Percentiles rank a stretch among this genome's conserved stretches.
Evolutionary conservation across 2,113 vertebrate genomes (phyloP).

Genomic region (Numenius arquata): DNA sequence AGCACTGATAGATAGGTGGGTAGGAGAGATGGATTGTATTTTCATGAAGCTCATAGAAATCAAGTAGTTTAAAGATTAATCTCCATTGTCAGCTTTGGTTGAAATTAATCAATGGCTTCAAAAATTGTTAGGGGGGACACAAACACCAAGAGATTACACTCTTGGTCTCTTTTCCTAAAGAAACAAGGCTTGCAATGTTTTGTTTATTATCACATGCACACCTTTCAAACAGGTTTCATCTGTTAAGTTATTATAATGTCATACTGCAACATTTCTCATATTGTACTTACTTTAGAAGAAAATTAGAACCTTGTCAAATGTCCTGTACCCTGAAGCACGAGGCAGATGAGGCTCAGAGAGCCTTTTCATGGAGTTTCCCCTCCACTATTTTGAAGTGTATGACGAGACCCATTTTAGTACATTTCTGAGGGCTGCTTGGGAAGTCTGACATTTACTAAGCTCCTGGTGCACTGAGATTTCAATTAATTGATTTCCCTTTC

Average conservation of each 20-base stretch:
- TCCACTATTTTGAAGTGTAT: neutral
- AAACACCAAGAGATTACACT: neutral
- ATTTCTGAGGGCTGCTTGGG: neutral
- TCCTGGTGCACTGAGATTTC: neutral
- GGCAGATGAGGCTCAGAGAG: neutral
- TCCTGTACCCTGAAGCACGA: neutral
- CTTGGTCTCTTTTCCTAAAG: neutral
- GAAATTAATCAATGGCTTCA: neutral
- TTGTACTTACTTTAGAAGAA: neutral
- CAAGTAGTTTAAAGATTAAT: neutral
- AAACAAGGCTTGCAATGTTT: neutral
- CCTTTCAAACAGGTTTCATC: neutral
- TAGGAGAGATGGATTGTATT: neutral
- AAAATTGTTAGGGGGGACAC: neutral
- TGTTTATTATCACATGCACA: neutral
- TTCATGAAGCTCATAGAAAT: neutral
- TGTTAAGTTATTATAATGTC: neutral
- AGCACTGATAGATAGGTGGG: neutral
- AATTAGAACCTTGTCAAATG: neutral
- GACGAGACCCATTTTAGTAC: neutral
- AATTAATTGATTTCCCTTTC: neutral
- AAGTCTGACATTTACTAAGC: neutral
- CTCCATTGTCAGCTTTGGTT: neutral
- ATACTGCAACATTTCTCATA: neutral
- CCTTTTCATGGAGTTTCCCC: neutral